Percentiles rank a stretch among this genome's conserved stretches.
Evolutionary conservation across 2,113 vertebrate genomes (phyloP).

Genomic region (Myiagra hebetior): DNA sequence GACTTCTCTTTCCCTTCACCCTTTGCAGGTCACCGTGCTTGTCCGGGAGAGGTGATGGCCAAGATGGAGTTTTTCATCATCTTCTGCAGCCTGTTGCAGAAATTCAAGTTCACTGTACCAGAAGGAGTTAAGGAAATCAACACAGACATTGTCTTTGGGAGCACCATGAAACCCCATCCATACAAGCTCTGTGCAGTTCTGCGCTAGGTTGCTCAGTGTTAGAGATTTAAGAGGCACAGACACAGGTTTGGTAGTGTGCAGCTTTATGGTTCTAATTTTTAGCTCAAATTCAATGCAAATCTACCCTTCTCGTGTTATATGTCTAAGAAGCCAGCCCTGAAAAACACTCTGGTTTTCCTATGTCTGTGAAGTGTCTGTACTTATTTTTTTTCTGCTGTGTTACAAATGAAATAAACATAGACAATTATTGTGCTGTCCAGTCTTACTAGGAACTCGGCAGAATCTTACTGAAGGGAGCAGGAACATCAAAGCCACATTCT

Average conservation of each 20-base stretch:
- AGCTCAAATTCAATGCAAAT: neutral
- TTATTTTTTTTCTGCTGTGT: neutral
- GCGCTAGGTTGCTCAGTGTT: neutral
- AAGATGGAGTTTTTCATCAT: slow-evolving; percentile 60
- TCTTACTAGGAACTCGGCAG: neutral
- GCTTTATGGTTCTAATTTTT: neutral
- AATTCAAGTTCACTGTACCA: slow-evolving; percentile 47
- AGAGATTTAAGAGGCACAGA: neutral
- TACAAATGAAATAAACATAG: neutral
- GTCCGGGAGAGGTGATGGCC: slow-evolving; percentile 53
- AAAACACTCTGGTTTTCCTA: neutral
- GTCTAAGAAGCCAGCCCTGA: neutral
- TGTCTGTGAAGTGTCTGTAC: neutral
- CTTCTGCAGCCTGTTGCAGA: slow-evolving; percentile 40
- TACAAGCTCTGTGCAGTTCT: slow-evolving; percentile 21
- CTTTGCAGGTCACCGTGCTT: slow-evolving; percentile 27
- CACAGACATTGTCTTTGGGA: neutral
- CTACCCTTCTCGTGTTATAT: neutral
- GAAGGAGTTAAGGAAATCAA: slow-evolving; percentile 27
- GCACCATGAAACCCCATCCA: slow-evolving; percentile 40
- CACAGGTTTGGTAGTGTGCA: neutral
- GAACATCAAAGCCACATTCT: neutral
- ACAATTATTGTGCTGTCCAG: neutral
- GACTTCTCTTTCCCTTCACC: neutral
- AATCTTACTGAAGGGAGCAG: neutral